Evolutionary conservation across 2,797 vertebrate genomes (phyloP).

Genomic region (Naso thynnoides): DNA sequence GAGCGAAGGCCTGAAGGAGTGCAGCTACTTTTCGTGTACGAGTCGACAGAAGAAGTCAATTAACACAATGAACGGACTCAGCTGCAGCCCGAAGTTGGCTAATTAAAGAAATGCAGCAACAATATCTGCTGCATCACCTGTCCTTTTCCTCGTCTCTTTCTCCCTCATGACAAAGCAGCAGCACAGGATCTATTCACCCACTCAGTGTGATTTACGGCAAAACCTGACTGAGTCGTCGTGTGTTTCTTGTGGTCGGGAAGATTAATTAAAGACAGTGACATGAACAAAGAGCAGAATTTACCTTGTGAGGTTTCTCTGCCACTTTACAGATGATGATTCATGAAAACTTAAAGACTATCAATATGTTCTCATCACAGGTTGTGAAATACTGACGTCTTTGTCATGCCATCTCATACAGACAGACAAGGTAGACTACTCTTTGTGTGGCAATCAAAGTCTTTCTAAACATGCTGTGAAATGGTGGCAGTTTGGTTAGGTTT

Average conservation of each 20-base stretch:
- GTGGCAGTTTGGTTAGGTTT: no score
- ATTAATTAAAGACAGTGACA: background rate
- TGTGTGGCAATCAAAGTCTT: no score
- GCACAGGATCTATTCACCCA: background rate
- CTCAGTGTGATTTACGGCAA: background rate
- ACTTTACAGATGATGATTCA: background rate
- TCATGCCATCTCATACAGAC: no score
- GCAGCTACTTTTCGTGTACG: background rate
- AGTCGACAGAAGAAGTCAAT: conserved; percentile 37
- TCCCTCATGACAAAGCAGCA: conserved; percentile 15
- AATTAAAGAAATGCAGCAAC: conserved; percentile 35
- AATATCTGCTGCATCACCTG: background rate
- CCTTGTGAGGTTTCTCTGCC: background rate
- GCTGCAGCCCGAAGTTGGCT: conserved; percentile 34
- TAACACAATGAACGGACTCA: conserved; percentile 38
- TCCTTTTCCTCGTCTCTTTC: conserved; percentile 5
- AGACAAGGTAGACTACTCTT: no score
- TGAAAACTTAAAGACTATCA: no score
- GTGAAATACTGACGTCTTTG: no score
- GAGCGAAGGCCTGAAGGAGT: background rate
- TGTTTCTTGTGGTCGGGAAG: background rate
- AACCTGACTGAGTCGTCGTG: background rate
- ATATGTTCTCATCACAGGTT: no score
- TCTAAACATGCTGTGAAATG: no score
- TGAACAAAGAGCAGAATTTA: background rate